A percentile compares a stretch with the other conserved stretches of the same genome.
Conservation (phyloP, 1,140 invertebrate species). For the Harpegnathos saltator region DNA sequence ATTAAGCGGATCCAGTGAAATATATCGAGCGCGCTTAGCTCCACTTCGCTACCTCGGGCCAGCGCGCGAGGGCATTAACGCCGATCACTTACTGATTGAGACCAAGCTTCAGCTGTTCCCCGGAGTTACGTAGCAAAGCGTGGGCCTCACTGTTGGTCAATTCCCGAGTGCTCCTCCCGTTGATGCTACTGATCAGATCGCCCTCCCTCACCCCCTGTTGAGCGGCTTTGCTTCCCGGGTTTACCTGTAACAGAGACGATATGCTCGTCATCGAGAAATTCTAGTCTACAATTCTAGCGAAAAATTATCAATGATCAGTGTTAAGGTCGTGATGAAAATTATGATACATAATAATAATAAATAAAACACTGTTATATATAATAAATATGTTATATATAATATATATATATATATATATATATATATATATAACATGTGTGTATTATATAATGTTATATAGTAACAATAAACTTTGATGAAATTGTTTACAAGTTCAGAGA, state of each 20-base stretch:
- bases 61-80: not conserved
- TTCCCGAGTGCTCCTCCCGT: constrained; percentile 89
- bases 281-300: too few relatives aligned
- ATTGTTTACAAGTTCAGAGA: not conserved
- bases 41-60: too few relatives aligned
- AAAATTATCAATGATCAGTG: too few relatives aligned
- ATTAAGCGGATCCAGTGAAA: not conserved
- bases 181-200: constrained; percentile 92
- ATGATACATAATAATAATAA: too few relatives aligned
- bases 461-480: not conserved
- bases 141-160: constrained; percentile 92
- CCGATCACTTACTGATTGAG: constrained; percentile 90
- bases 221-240: constrained; percentile 93
- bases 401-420: not conserved
- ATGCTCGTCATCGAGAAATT: too few relatives aligned
- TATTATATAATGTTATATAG: not conserved
- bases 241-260: constrained; percentile 89
- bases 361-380: not conserved
- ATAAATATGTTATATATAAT: not conserved
- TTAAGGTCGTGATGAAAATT: too few relatives aligned
- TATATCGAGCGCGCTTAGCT: not conserved
- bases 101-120: constrained; percentile 90
- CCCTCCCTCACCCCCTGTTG: constrained; percentile 92
- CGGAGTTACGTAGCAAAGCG: constrained; percentile 89
- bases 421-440: not conserved